phyloP scores from a whole-genome alignment of 2,888 invertebrate species.

The Epicampocera succincta region DNA sequence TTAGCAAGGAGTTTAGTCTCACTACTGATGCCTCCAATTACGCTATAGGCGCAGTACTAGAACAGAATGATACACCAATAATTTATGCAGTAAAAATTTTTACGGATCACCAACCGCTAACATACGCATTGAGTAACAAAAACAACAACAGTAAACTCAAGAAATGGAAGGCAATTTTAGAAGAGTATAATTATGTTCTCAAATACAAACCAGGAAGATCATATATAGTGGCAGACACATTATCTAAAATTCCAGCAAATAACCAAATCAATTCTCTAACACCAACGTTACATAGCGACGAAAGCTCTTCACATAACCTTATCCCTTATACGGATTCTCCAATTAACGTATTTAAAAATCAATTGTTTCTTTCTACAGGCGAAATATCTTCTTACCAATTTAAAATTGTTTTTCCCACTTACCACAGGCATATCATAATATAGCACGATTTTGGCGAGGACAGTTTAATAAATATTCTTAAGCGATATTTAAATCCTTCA shows the following conservation, averaged over 20 bases:
- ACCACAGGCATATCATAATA: not conserved
- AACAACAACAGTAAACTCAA: not conserved
- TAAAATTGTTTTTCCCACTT: conserved; percentile 11
- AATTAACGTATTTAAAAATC: conserved; percentile 12
- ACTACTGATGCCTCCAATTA: conserved; percentile 3
- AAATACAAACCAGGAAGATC: not conserved
- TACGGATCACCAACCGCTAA: not conserved
- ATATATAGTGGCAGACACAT: not conserved
- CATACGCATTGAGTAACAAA: not conserved
- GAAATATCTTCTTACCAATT: not conserved
- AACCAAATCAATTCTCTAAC: no score
- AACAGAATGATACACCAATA: not conserved
- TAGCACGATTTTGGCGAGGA: not conserved
- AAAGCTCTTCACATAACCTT: conserved; percentile 1
- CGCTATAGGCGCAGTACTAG: not conserved
- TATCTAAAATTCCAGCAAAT: not conserved
- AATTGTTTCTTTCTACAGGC: not conserved
- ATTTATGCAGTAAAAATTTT: not conserved
- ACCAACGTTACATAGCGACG: not conserved
- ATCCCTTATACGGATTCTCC: not conserved
- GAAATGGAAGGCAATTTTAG: not conserved
- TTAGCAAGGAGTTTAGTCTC: not conserved
- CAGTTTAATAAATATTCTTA: not conserved
- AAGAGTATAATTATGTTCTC: not conserved
- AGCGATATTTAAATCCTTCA: conserved; percentile 16